phyloP scores from a whole-genome alignment of 1,140 invertebrate genomes.

The Musca domestica region DNA sequence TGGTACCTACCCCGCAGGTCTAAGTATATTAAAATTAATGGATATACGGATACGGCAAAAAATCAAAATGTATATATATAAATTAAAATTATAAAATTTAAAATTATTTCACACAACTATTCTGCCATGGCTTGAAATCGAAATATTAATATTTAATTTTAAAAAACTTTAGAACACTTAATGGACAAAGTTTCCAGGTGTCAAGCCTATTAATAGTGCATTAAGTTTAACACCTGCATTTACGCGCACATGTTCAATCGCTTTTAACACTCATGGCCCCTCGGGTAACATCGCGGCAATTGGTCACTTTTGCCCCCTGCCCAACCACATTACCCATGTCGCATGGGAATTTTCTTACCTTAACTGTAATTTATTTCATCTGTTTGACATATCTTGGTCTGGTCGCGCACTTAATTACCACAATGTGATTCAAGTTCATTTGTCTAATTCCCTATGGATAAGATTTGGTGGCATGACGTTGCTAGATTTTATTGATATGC shows the following conservation, averaged over 20 bases:
- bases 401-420: background rate
- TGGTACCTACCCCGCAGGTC: too few relatives aligned
- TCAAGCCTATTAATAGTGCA: background rate
- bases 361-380: background rate
- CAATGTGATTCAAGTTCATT: slow-evolving; percentile 5
- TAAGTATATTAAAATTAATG: too few relatives aligned
- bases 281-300: background rate
- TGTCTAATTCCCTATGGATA: background rate
- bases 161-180: too few relatives aligned
- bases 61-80: too few relatives aligned
- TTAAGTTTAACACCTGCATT: background rate
- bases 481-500: background rate
- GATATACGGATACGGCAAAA: too few relatives aligned
- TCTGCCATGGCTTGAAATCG: too few relatives aligned
- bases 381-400: background rate
- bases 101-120: too few relatives aligned
- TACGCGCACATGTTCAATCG: background rate
- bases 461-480: too few relatives aligned
- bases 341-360: slow-evolving; percentile 10
- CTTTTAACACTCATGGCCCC: too few relatives aligned
- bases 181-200: slow-evolving; percentile 6
- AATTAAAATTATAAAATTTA: too few relatives aligned
- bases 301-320: background rate
- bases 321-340: background rate
- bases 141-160: too few relatives aligned